Evolutionary conservation across 2,888 invertebrate genomes (phyloP).

Genomic region (Caradrina clavipalpis): DNA sequence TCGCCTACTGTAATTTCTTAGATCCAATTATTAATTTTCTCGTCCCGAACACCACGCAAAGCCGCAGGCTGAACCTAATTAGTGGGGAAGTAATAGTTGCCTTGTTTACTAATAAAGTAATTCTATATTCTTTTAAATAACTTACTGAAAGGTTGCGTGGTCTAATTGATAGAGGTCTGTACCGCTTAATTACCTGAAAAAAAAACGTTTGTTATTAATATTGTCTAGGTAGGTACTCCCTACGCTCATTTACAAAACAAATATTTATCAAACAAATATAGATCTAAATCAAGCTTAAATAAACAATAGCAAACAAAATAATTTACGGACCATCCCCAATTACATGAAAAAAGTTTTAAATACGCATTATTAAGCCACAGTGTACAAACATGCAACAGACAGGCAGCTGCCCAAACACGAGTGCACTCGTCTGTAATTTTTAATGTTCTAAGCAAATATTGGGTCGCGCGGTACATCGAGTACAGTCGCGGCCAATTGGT

Average conservation of each 20-base stretch:
- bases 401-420: slow-evolving; percentile 81
- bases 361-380: slow-evolving; percentile 61
- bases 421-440: slow-evolving; percentile 74
- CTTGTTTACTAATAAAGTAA: slow-evolving; percentile 41
- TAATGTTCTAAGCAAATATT: slow-evolving; percentile 80
- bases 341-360: slow-evolving; percentile 64
- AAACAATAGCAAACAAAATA: slow-evolving; percentile 42
- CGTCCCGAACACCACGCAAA: slow-evolving; percentile 10
- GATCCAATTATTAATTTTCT: slow-evolving; percentile 15
- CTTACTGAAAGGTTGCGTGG: slow-evolving; percentile 30
- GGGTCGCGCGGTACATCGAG: slow-evolving; percentile 56
- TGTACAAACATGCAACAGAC: slow-evolving; percentile 66
- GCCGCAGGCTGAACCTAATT: slow-evolving; percentile 35
- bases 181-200: slow-evolving; percentile 56
- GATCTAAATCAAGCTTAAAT: slow-evolving; percentile 39
- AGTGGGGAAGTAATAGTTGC: slow-evolving; percentile 32
- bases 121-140: slow-evolving; percentile 37
- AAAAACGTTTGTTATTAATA: slow-evolving; percentile 26
- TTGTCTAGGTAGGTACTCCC: background rate
- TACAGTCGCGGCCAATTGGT: slow-evolving; percentile 80
- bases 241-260: slow-evolving; percentile 33
- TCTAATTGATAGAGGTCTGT: slow-evolving; percentile 18
- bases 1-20: slow-evolving; percentile 9
- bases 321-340: slow-evolving; percentile 48
- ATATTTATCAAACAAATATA: slow-evolving; percentile 18